Evolutionary conservation across 2,888 invertebrate species (phyloP), one percentile per base, ranked within the genome.

Genomic region (Chironomus tentans): DNA sequence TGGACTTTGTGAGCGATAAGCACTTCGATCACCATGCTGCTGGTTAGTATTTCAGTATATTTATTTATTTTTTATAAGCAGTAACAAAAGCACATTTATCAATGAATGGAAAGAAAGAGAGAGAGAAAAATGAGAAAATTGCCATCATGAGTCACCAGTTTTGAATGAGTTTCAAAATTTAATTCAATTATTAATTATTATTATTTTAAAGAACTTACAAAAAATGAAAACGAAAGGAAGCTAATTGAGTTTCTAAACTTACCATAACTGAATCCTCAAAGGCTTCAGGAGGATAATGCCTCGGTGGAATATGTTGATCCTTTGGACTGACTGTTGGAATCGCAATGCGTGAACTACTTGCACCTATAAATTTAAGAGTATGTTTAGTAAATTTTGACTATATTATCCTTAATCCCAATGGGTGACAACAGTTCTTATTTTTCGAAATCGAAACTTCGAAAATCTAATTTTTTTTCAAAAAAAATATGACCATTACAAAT

Each of bases 1-100:
- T 81, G 92, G 93, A 84, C 92, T 92, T 86, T 91, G 89, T 80
- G 87, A 82, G 82, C 86, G 82, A 79, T 86, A 86, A 76, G 86
- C 85, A 79, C 86, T 76, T 69, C 68, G 50, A 21, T 76, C 76
- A 69, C 76, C 28, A 68, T 76, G 76, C 76, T 76, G 68, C 69
- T 86, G 4, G 86, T 86, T 62, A 85, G 81, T 10, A 82, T 80
- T 4, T 79, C 79, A 70, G 79, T 80, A 4, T 47, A 38, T 10
- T 28, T 6, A 28, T 28, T 4, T 38, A 5, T 10, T 38, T 38
- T 38, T 10, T 38, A 10, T 38, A 74, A 74, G 74, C 74, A 21
- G 65, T 46, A 73, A 46, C 73, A 68, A 68, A 74, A 28, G 46
- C 68, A 74, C 47, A 74, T 21, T 47, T 68, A 61, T 21, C n/a